These are phyloP conservation scores for Poecilia gillii DNA, from an alignment of 2,797 vertebrate genomes.

Conservation along the genomic window DNA sequence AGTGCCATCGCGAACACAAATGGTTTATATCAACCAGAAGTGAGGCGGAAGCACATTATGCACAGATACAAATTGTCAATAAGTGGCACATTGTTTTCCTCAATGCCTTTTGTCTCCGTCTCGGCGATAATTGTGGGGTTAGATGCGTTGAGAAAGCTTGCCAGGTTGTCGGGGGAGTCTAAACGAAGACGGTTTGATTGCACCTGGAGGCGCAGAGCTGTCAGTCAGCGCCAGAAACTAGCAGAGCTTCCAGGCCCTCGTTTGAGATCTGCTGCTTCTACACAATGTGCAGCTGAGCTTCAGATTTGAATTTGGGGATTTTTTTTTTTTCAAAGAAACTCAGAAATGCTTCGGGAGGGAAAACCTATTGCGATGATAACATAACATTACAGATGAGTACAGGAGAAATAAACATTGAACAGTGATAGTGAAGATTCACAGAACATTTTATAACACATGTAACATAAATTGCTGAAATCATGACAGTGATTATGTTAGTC, in stretches of 20 bases:
- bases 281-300: slow-evolving; percentile 30
- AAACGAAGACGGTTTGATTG: slow-evolving; percentile 47
- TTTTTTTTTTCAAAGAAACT: slow-evolving; percentile 14
- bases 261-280: slow-evolving; percentile 36
- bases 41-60: background rate
- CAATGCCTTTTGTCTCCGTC: slow-evolving; percentile 28
- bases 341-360: slow-evolving; percentile 7
- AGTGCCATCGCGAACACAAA: background rate
- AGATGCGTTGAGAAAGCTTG: slow-evolving; percentile 20
- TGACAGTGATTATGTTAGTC: background rate
- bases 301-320: slow-evolving; percentile 33
- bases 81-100: slow-evolving; percentile 18
- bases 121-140: slow-evolving; percentile 29
- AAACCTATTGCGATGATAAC: slow-evolving; percentile 7
- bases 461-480: too few relatives aligned
- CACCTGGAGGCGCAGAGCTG: slow-evolving; percentile 63
- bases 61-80: slow-evolving; percentile 3
- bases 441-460: too few relatives aligned
- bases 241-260: slow-evolving; percentile 30
- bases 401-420: background rate
- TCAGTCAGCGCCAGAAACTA: slow-evolving; percentile 63
- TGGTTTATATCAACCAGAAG: background rate
- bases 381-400: background rate
- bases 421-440: background rate
- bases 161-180: slow-evolving; percentile 50